These are phyloP conservation scores for Epizoanthus illoricatus DNA, from an alignment of 92 coral and sea anemone genomes.

Conservation along the genomic window DNA sequence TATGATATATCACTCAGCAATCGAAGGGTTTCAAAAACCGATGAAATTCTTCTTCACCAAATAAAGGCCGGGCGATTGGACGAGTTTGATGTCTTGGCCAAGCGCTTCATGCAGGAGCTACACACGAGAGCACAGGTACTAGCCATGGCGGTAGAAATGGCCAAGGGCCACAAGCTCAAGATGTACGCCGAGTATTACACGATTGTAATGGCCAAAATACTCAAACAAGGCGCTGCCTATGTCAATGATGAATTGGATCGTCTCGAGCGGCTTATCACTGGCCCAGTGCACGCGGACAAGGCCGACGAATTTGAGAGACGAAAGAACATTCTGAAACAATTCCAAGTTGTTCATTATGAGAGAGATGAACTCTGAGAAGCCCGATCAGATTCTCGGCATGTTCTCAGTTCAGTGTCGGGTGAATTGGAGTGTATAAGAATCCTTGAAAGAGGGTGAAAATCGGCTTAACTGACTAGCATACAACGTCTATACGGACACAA, in stretches of 20 bases:
- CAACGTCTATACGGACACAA: no score
- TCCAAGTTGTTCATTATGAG: slow-evolving; percentile 79
- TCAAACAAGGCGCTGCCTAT: slow-evolving; percentile 69
- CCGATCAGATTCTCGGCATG: no score
- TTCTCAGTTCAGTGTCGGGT: no score
- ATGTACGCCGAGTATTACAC: slow-evolving; percentile 79
- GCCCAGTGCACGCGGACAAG: slow-evolving; percentile 89
- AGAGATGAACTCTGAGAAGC: slow-evolving; percentile 79
- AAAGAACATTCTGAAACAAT: slow-evolving; percentile 85
- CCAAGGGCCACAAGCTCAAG: slow-evolving; percentile 53
- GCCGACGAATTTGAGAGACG: slow-evolving; percentile 90
- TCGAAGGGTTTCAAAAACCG: neutral
- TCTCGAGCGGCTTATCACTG: slow-evolving; percentile 86
- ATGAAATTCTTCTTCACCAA: neutral
- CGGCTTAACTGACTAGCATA: no score
- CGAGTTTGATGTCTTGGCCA: slow-evolving; percentile 80
- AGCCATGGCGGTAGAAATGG: slow-evolving; percentile 49
- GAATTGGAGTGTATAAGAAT: no score
- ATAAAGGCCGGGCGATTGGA: slow-evolving; percentile 87
- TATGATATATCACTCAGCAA: no score
- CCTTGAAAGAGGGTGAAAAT: no score
- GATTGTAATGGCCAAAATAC: slow-evolving; percentile 71
- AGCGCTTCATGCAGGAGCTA: slow-evolving; percentile 79
- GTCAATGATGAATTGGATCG: slow-evolving; percentile 76
- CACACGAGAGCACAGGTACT: slow-evolving; percentile 72